These are phyloP conservation scores for Ciona savignyi DNA, from an alignment of 23 tunicate genomes.

Conservation along the genomic window DNA sequence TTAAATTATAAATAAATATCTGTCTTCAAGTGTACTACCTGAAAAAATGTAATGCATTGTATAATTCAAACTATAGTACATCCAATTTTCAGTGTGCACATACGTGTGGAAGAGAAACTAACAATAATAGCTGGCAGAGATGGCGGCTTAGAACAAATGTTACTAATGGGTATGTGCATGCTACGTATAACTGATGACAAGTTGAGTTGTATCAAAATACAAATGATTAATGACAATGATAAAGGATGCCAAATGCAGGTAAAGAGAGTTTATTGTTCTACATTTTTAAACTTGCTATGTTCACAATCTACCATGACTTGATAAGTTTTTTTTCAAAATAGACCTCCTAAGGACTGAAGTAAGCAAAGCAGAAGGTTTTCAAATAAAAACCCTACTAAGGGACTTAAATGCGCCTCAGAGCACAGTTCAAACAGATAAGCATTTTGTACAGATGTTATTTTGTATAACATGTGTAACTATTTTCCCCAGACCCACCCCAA, in stretches of 20 bases:
- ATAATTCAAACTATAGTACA: neutral
- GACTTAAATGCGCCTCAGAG: neutral
- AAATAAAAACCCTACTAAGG: neutral
- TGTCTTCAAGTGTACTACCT: neutral
- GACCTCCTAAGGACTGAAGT: neutral
- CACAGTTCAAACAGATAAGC: neutral
- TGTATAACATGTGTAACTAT: no score
- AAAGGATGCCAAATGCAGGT: constrained; percentile 81
- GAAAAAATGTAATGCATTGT: neutral
- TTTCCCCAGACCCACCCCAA: constrained; percentile 78
- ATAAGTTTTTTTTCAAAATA: neutral
- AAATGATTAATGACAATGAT: constrained; percentile 51
- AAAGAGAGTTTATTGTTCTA: neutral
- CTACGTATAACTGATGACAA: constrained; percentile 71
- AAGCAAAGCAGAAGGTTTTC: neutral
- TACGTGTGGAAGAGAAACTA: constrained; percentile 83
- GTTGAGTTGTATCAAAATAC: constrained; percentile 36
- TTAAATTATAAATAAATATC: neutral
- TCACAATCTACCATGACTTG: no score
- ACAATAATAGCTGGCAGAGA: constrained; percentile 69
- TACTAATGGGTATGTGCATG: constrained; percentile 57
- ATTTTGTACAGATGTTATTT: no score
- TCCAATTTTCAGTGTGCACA: constrained; percentile 41
- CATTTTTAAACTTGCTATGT: no score
- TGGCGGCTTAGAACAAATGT: constrained; percentile 78